These are phyloP conservation scores for Chelon auratus DNA, from an alignment of 2,797 vertebrate species.

Conservation along the genomic window DNA sequence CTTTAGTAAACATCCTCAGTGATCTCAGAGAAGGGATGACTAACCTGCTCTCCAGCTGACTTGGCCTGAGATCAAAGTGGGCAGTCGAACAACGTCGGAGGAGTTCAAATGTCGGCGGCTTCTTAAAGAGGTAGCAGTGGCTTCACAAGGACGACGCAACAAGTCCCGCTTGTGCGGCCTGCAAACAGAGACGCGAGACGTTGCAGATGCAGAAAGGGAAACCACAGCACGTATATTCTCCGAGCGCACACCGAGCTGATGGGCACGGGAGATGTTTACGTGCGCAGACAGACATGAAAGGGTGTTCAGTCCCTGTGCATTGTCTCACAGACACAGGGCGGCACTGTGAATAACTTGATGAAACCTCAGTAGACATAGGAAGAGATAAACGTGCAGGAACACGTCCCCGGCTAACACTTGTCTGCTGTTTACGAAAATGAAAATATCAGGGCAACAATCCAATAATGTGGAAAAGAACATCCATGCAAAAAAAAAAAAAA, in stretches of 20 bases:
- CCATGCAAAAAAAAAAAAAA: neutral
- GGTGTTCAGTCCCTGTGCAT: conserved; percentile 20
- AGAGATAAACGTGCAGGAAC: conserved; percentile 51
- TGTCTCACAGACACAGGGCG: conserved; percentile 47
- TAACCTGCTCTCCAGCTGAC: conserved; percentile 77
- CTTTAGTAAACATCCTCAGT: conserved; percentile 65
- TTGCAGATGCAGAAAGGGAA: conserved; percentile 1
- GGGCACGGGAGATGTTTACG: conserved; percentile 53
- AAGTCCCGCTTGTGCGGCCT: conserved; percentile 32
- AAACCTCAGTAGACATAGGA: conserved; percentile 12
- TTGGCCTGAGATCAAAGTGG: conserved; percentile 73
- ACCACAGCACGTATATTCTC: conserved; percentile 27
- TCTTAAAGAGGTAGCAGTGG: conserved; percentile 74
- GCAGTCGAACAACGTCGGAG: conserved; percentile 49
- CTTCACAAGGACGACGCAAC: conserved; percentile 33
- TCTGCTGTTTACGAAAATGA: conserved; percentile 50
- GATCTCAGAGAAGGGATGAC: conserved; percentile 62
- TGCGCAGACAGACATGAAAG: conserved; percentile 15
- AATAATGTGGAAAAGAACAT: conserved; percentile 23
- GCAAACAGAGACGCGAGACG: conserved; percentile 18
- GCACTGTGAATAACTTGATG: conserved; percentile 21
- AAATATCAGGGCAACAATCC: conserved; percentile 23
- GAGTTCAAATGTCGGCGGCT: conserved; percentile 74
- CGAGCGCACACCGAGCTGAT: conserved; percentile 13
- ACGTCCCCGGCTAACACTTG: conserved; percentile 47